Evolutionary conservation across 2,888 invertebrate genomes (phyloP), one percentile per base, ranked within the genome.

Genomic region (Venusia cambrica): DNA sequence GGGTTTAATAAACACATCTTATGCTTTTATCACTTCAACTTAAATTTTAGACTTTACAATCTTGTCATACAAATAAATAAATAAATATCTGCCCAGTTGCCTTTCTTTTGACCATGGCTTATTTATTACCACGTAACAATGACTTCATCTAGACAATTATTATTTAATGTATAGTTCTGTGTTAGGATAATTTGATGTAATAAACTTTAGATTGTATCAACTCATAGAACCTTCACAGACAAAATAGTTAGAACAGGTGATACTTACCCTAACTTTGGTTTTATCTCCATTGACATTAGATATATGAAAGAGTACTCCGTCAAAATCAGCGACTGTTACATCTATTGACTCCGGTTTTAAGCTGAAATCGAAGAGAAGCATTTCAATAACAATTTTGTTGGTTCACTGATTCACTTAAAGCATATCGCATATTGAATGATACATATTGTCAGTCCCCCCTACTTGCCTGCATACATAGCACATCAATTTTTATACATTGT

Each of bases 291-390:
- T 95, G 64, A 97, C 90, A 90, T 98, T 99, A 47, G 98, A 98
- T 88, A 99, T 94, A 88, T 98, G 98, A 90, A 97, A 99, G 56
- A 99, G 88, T 48, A 97, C 99, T 62, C 99, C 99, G 90, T 99
- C 99, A 88, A 99, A 99, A 89, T 99, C 99, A 59, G 97, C 96
- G 74, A 97, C 92, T 54, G 90, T 92, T 64, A 98, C 94, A 89
- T 98, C 97, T 74, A 97, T 97, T 59, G 95, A 94, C 80, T 99
- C 98, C 51, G 95, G 94, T 90, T 98, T 98, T 76, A 94, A 92
- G 54, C 97, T 97, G 87, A 49, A 93, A 92, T 55, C 15, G 40
- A 52, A 53, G 14, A 19, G n/a, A 2, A 5, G 2, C 5, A 17
- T 14, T 21, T 5, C 11, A 22, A 11, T 11, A 21, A 8, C 8